Percentiles rank a stretch among this genome's conserved stretches.
Conservation (phyloP, 2,797 vertebrate genomes). For the Mormyrops boulengeri region DNA sequence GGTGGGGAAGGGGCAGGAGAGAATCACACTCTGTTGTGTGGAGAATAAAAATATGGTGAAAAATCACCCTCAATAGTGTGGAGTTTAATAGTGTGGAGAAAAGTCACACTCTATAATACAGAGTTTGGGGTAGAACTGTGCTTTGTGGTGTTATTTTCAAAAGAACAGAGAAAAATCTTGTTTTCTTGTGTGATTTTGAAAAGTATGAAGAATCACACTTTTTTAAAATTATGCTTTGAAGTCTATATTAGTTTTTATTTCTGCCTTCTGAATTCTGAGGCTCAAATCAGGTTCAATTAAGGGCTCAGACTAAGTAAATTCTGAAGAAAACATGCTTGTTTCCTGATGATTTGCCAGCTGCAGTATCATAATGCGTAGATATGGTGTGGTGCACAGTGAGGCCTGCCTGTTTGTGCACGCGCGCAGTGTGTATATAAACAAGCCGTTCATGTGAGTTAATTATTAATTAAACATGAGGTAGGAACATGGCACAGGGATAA, state of each 20-base stretch:
- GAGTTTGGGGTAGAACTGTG: not conserved
- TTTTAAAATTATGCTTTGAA: not conserved
- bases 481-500: constrained; percentile 34
- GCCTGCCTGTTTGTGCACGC: not conserved
- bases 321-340: not conserved
- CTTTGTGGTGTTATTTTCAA: not conserved
- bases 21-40: not conserved
- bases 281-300: not conserved
- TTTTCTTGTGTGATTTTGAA: not conserved
- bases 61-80: not conserved
- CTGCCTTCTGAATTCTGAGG: not conserved
- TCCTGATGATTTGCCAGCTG: not conserved
- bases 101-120: not conserved
- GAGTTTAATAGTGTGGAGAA: not conserved
- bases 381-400: not conserved
- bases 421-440: constrained; percentile 53
- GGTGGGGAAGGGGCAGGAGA: not conserved
- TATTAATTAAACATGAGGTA: constrained; percentile 70
- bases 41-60: not conserved
- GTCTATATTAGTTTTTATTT: not conserved
- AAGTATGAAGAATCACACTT: not conserved
- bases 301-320: not conserved
- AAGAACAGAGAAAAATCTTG: not conserved
- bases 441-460: constrained; percentile 61
- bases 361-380: not conserved